Evolutionary conservation across 1,140 invertebrate species (phyloP), one percentile per base, ranked within the genome.

Genomic region (Delia radicum): DNA sequence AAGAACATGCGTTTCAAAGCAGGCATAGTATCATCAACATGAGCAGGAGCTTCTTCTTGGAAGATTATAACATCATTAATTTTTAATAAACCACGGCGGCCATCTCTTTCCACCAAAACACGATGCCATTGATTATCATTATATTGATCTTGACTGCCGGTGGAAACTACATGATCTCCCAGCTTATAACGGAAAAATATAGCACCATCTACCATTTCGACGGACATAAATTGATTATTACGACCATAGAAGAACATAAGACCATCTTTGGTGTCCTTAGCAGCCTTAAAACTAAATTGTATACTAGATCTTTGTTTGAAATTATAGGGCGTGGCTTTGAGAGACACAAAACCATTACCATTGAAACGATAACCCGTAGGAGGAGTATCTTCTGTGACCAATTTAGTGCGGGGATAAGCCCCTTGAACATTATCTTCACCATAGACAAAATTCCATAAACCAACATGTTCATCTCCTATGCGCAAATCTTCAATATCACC

Each of bases 371-470:
- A 91, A 8, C 94, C 95, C 12, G 91, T 93, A 1, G 82, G 79
- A 1, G 82, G 82, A n/a, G 73, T 78, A 29, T 86, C 81, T 18
- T 84, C 78, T 24, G 82, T 83, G 3, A 83, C 29, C 33, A 87
- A 73, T 15, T 81, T 77, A 15, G 81, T 75, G 0, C 37, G 92
- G 81, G 94, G 92, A 13, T 87, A 81, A 0, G 94, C 93, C 7
- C 92, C 94, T 77, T 91, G 87, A 63, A 91, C 87, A 73, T 95
- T 94, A 42, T 94, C 93, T 42, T 93, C 92, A 27, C 91, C 92
- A 55, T 93, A 91, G 7, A 91, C 88, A 81, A 98, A 98, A 87
- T 99, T 99, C 97, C 97, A 99, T 15, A 99, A 89, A 0, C 97
- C 97, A 15, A 99, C 91, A 3, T 92, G 93, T 13, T 92, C 92